Percentiles rank a stretch among this genome's conserved stretches.
These are phyloP conservation scores for Oryzias melastigma DNA, from an alignment of 2,113 vertebrate species.

Conservation along the genomic window DNA sequence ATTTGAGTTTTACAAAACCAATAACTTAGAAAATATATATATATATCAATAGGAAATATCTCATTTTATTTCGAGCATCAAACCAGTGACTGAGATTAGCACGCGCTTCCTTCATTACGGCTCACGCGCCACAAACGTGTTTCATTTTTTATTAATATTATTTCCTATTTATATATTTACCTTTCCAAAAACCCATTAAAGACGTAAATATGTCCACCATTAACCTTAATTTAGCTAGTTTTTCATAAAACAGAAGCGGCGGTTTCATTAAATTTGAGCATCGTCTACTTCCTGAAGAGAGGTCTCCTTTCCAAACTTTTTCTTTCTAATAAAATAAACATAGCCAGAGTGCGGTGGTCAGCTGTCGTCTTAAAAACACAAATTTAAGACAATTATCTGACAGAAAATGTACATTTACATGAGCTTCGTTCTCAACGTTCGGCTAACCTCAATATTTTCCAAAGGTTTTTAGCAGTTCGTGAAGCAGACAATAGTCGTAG, in stretches of 20 bases:
- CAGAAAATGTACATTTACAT: too few relatives aligned
- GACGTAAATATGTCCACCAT: too few relatives aligned
- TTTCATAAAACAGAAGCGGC: conserved; percentile 6
- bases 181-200: too few relatives aligned
- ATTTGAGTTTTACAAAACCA: too few relatives aligned
- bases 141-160: too few relatives aligned
- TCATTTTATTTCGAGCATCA: background rate
- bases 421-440: background rate
- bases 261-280: conserved; percentile 3
- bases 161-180: too few relatives aligned
- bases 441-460: conserved; percentile 10
- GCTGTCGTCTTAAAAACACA: too few relatives aligned
- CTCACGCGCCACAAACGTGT: too few relatives aligned
- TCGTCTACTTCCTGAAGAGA: conserved; percentile 55
- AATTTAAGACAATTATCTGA: too few relatives aligned
- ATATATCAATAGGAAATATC: background rate
- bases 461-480: background rate
- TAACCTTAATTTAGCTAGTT: too few relatives aligned
- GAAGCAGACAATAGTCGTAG: conserved; percentile 56
- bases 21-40: background rate
- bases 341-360: too few relatives aligned
- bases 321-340: background rate
- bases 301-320: conserved; percentile 31
- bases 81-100: conserved; percentile 9
- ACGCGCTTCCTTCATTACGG: background rate